Conservation (phyloP, 1,140 invertebrate genomes). For the Lamellibrachia luymesi region DNA sequence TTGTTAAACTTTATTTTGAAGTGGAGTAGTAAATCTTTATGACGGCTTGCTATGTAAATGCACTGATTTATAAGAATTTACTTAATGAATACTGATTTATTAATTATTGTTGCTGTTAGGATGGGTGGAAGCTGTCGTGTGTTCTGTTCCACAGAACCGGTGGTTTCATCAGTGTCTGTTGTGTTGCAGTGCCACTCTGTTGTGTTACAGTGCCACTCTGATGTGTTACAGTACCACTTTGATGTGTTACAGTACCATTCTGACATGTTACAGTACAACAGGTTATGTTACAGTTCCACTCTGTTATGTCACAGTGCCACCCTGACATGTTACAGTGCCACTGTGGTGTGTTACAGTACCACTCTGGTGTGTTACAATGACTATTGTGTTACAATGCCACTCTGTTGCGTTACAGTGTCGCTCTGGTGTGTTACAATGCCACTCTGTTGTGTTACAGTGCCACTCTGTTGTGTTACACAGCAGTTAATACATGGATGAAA, state of each 20-base stretch:
- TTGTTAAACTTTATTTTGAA: background rate
- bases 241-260: background rate
- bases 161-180: background rate
- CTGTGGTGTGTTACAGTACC: background rate
- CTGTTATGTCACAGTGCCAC: background rate
- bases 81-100: background rate
- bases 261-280: background rate
- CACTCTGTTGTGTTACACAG: background rate
- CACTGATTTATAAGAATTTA: background rate
- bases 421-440: background rate
- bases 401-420: background rate
- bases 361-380: background rate
- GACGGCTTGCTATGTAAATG: background rate
- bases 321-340: background rate
- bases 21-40: background rate
- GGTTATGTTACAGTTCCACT: background rate
- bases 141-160: background rate
- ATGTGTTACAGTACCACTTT: background rate
- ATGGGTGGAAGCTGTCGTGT: background rate
- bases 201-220: background rate
- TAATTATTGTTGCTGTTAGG: background rate
- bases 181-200: background rate
- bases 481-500: background rate
- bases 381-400: background rate
- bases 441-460: background rate